A percentile compares a stretch with the other conserved stretches of the same genome.
phyloP scores from a whole-genome alignment of 2,797 vertebrate species.

The Hafferia zeledoni region DNA sequence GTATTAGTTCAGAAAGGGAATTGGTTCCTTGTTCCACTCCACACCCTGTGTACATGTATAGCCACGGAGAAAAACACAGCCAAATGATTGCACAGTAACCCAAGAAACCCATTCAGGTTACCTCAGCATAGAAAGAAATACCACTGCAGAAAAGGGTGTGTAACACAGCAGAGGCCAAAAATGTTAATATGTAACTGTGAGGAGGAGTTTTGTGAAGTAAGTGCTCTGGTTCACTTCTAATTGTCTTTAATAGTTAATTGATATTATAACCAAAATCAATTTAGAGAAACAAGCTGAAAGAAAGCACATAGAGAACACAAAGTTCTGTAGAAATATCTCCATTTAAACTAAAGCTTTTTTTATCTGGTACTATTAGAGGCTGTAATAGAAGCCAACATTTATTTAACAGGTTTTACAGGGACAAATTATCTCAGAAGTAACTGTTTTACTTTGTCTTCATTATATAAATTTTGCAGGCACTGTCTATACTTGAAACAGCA shows the following conservation, averaged over 20 bases:
- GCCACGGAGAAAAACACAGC: not conserved
- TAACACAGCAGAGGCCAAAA: constrained; percentile 36
- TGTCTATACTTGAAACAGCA: not conserved
- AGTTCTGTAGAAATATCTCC: not conserved
- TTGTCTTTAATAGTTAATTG: not conserved
- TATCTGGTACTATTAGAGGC: not conserved
- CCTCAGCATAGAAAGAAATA: constrained; percentile 35
- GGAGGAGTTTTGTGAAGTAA: not conserved
- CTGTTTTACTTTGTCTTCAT: not conserved
- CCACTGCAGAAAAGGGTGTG: constrained; percentile 30
- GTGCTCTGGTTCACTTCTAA: not conserved
- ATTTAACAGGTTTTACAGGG: not conserved
- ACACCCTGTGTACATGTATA: not conserved
- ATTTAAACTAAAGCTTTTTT: not conserved
- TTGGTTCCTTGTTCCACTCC: not conserved
- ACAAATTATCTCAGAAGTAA: not conserved
- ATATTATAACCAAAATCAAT: not conserved
- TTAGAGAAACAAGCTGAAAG: not conserved
- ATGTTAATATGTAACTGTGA: constrained; percentile 48
- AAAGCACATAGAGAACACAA: not conserved
- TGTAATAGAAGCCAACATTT: not conserved
- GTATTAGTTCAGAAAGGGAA: not conserved
- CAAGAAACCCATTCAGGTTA: constrained; percentile 54
- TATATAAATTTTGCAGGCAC: not conserved
- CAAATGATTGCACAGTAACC: constrained; percentile 43